These are phyloP conservation scores for Mystacornis crossleyi DNA, from an alignment of 2,113 vertebrate genomes.

Conservation along the genomic window DNA sequence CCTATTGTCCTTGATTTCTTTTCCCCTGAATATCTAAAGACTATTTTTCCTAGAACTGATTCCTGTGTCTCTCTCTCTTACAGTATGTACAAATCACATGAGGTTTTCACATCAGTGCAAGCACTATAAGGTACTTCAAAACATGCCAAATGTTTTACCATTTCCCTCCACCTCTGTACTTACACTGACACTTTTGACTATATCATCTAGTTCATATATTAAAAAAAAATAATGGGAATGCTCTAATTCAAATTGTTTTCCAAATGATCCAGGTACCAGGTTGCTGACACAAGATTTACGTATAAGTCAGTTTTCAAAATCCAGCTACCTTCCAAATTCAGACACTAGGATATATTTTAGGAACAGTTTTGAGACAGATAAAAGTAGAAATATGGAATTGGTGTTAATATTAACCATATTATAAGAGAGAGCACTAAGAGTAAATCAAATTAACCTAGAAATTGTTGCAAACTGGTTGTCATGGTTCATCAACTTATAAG, in stretches of 20 bases:
- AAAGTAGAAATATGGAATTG: neutral
- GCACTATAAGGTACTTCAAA: accelerated
- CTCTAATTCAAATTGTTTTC: neutral
- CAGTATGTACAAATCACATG: neutral
- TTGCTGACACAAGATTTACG: neutral
- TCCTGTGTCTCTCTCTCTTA: neutral
- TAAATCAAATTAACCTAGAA: neutral
- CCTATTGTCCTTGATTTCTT: neutral
- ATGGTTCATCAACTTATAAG: neutral
- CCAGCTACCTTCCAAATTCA: neutral
- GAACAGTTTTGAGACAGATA: neutral
- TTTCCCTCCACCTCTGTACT: accelerated
- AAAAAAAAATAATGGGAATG: neutral
- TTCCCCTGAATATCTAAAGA: neutral
- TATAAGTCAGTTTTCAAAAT: neutral
- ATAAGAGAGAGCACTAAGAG: neutral
- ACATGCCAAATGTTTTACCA: accelerated
- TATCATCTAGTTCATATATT: neutral
- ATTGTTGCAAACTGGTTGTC: neutral
- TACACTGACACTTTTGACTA: neutral
- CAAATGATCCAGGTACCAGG: neutral
- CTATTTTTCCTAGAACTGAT: neutral
- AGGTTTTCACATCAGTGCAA: neutral
- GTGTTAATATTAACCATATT: neutral
- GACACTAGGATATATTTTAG: neutral